Evolutionary conservation across 1,140 invertebrate species (phyloP), one percentile per base, ranked within the genome.

Genomic region (Magallana gigas): DNA sequence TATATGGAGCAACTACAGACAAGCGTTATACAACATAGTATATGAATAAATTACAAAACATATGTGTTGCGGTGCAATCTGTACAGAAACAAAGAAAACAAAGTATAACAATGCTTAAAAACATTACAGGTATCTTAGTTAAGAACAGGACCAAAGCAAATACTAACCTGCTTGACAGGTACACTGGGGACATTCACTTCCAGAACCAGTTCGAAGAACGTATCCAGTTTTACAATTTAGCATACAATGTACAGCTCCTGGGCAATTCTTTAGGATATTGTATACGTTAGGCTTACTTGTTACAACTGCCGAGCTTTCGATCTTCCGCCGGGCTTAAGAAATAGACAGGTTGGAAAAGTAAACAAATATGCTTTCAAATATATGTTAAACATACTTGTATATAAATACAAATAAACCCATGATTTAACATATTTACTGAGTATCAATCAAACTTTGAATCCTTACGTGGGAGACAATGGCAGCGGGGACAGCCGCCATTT

Each of bases 391-490:
- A 48, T 48, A 48, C 36, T 4, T 48, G 5, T 4, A 48, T 48
- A 48, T 48, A 2, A 48, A 48, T 48, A 48, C 36, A 48, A 48
- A 48, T 48, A 48, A 48, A 48, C 36, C 0, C 36, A 48, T 71
- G 12, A 16, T n/a, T 71, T 2, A 56, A 57, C 18, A 48, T 48
- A 16, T 76, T 85, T 64, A 23, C 23, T 23, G 23, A 23, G 23
- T 23, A 58, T 64, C 36, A 71, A 68, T 36, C 1, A 16, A 36
- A 48, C 58, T 60, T 80, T 57, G 8, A 64, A 8, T 71, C 9
- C 85, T 84, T 82, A 89, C 88, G 68, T 87, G 88, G 85, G n/a
- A 89, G 71, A 82, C 88, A 89, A 60, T 12, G 80, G 58, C 88
- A 89, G 9, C 18, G 1, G 0, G 88, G 88, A 85, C 88, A 89